Percentiles rank a stretch among this genome's conserved stretches.
Conservation (phyloP, 2,113 vertebrate genomes). For the Loxodonta africana region DNA sequence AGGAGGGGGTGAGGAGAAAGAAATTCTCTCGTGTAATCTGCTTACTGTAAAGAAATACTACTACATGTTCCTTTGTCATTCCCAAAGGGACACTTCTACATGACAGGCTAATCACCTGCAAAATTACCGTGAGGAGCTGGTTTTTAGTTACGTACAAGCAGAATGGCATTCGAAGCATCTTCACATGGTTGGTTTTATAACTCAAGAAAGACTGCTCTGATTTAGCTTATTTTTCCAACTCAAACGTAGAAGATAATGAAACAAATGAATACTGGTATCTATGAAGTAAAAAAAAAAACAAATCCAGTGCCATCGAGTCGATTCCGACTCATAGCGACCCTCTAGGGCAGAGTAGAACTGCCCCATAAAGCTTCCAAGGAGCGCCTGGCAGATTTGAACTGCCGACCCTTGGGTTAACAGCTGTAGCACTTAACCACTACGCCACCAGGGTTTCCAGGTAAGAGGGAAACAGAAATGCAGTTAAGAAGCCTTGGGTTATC, state of each 20-base stretch:
- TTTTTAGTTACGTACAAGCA: constrained; percentile 69
- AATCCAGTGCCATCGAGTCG: too few relatives aligned
- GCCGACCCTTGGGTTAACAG: too few relatives aligned
- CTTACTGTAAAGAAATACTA: constrained; percentile 57
- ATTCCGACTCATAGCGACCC: too few relatives aligned
- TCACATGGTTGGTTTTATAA: constrained; percentile 67
- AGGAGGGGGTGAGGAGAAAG: background rate
- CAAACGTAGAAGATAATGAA: constrained; percentile 55
- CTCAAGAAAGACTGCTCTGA: constrained; percentile 67
- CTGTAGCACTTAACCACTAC: too few relatives aligned
- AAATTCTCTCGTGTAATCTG: constrained; percentile 49
- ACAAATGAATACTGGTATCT: constrained; percentile 50
- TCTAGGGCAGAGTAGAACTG: too few relatives aligned
- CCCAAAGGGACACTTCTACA: constrained; percentile 65
- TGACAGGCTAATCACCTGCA: constrained; percentile 75
- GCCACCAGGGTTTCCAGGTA: too few relatives aligned
- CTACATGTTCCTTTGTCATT: constrained; percentile 48
- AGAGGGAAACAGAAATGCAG: constrained; percentile 56
- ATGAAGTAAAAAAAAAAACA: constrained; percentile 2
- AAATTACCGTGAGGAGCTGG: constrained; percentile 55
- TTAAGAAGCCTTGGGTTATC: constrained; percentile 42
- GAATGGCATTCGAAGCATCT: constrained; percentile 35
- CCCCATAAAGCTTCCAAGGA: too few relatives aligned
- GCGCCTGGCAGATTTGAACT: too few relatives aligned
- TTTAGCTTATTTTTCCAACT: constrained; percentile 72